Base-by-base conservation (phyloP, 2,888 invertebrate genomes). In the Cinara cedri region DNA sequence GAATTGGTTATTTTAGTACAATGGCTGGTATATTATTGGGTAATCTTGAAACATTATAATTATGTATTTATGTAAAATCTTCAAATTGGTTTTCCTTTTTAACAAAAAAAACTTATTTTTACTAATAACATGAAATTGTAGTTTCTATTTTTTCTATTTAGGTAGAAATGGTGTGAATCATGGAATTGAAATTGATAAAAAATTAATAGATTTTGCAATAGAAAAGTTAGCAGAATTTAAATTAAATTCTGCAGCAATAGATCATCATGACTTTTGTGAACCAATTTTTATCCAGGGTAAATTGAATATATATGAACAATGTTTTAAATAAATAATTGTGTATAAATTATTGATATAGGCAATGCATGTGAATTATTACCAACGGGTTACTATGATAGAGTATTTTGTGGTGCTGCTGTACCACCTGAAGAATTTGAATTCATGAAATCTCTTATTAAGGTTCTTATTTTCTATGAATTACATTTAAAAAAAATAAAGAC, bases 1-100 rank as follows among this genome's bases (percentile, higher is more conserved):
- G 96, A 34, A 95, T 95, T 11, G 96, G 96, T 1, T 97, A 96
- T 86, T 88, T 97, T 62, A 96, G 92, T 85, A 95, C 96, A 0
- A 90, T 96, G 88, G 94, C 90, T 70, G 96, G 96, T 2, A 88
- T 96, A 65, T 87, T 94, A 82, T 84, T 95, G 49, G 93, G 94
- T 85, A 84, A 84, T n/a, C 2, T 54, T 63, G 6, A 34, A 34
- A 34, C 10, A n/a, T 6, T 16, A n/a, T 24, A 49, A n/a, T 49
- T 65, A 46, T 62, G 2, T 24, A 49, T 42, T 16, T 51, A 16
- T 16, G 6, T 34, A 3, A 34, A 4, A 34, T 6, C 34, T 34
- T 4, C 6, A 4, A 34, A 51, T 51, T 3, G 2, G 16, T 16
- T 14, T 51, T 16, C 16, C 16, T 66, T 46, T 55, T 51, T 14